phyloP scores from a whole-genome alignment of 2,113 vertebrate species.

The Triplophysa dalaica region DNA sequence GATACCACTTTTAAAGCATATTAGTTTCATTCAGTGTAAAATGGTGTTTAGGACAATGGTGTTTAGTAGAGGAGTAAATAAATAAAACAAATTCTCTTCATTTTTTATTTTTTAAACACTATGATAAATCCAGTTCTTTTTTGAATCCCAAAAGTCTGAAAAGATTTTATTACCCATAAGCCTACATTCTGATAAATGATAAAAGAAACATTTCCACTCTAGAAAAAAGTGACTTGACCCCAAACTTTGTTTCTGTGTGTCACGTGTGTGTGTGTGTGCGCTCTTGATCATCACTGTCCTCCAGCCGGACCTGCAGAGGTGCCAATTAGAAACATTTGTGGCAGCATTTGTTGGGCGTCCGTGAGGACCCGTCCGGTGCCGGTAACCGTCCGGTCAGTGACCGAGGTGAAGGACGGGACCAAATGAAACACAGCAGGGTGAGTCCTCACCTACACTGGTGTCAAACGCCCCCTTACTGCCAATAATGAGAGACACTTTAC shows the following conservation, averaged over 20 bases:
- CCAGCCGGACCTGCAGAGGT: conserved; percentile 76
- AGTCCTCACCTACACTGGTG: conserved; percentile 69
- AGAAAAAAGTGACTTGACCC: neutral
- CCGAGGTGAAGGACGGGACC: conserved; percentile 52
- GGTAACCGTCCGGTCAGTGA: conserved; percentile 51
- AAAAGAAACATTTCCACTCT: neutral
- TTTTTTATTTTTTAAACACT: too few species aligned
- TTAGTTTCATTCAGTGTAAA: too few species aligned
- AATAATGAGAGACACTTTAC: conserved; percentile 46
- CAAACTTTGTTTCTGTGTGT: neutral
- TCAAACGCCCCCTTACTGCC: conserved; percentile 70
- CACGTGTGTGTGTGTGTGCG: neutral
- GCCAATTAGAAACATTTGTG: conserved; percentile 81
- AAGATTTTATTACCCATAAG: too few species aligned
- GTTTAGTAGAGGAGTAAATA: too few species aligned
- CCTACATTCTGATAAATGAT: too few species aligned
- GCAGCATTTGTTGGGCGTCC: conserved; percentile 70
- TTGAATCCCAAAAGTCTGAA: too few species aligned
- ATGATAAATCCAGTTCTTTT: too few species aligned
- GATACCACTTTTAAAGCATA: too few species aligned
- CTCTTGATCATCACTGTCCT: conserved; percentile 74
- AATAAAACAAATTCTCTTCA: too few species aligned
- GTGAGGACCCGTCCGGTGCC: conserved; percentile 56
- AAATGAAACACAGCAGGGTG: conserved; percentile 65
- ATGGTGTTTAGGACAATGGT: too few species aligned